Conservation (phyloP, 2,113 vertebrate species). For the Pachyramphus minor region DNA sequence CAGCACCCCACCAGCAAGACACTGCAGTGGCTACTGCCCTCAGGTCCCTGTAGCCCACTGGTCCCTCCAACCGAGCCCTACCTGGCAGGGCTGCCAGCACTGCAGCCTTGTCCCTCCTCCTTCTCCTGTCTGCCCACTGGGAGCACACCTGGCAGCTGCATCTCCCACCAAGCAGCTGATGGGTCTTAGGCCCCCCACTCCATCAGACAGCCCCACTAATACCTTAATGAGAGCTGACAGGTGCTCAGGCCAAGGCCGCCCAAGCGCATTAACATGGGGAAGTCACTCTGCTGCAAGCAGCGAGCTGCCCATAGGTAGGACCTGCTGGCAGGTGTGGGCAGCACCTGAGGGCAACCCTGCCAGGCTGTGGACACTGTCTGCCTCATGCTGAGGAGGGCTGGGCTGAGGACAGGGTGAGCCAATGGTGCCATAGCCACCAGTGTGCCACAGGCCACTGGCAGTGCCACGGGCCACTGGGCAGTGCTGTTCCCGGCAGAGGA, state of each 20-base stretch:
- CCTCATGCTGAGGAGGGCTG: background rate
- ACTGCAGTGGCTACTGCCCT: accelerated
- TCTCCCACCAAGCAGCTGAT: accelerated
- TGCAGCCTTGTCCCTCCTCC: background rate
- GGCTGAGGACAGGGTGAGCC: background rate
- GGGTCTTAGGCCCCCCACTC: background rate
- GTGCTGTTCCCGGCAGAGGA: background rate
- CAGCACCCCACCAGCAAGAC: accelerated
- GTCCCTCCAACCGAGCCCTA: background rate
- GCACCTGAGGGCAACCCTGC: background rate
- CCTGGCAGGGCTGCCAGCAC: background rate
- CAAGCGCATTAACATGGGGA: background rate
- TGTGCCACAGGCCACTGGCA: background rate
- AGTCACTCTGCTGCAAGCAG: background rate
- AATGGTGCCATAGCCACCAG: background rate
- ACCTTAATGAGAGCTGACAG: slow-evolving; percentile 2
- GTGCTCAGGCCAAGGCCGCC: background rate
- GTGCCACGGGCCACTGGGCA: background rate
- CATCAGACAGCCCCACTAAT: accelerated
- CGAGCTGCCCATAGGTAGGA: background rate
- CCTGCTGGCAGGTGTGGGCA: background rate
- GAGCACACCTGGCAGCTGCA: background rate
- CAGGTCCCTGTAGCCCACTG: background rate
- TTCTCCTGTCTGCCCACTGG: background rate
- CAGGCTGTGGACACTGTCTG: background rate